Evolutionary conservation across 2,113 vertebrate species (phyloP).

Genomic region (Ifrita kowaldi): DNA sequence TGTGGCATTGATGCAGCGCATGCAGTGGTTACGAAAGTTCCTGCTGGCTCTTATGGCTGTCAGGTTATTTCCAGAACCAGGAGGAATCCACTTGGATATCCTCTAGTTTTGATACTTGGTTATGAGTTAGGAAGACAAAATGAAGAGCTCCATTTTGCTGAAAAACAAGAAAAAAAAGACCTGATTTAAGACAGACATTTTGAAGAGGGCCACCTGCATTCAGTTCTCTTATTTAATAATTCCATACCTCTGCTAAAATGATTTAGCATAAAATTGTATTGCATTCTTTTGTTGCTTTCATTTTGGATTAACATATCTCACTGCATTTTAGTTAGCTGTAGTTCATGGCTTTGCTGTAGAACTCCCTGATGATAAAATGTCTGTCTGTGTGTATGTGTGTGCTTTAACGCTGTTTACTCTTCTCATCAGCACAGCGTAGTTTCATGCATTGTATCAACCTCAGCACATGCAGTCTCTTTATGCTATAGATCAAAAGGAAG

Average conservation of each 20-base stretch:
- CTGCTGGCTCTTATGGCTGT: neutral
- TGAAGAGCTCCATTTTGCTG: neutral
- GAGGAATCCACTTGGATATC: neutral
- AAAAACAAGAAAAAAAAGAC: neutral
- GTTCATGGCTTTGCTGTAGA: neutral
- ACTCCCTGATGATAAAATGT: neutral
- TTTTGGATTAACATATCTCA: neutral
- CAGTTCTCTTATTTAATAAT: neutral
- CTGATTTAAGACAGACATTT: neutral
- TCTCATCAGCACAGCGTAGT: neutral
- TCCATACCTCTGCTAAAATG: neutral
- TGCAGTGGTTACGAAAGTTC: neutral
- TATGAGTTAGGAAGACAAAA: neutral
- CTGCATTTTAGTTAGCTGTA: neutral
- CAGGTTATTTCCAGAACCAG: neutral
- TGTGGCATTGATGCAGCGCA: neutral
- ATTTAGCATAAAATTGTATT: neutral
- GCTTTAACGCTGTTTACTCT: neutral
- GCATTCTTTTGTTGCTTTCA: neutral
- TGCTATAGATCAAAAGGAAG: slow-evolving; percentile 36
- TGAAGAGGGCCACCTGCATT: neutral
- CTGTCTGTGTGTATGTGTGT: neutral
- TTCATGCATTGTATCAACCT: neutral
- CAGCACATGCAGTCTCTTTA: neutral
- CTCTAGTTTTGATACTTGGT: neutral